Conservation (phyloP, 2,113 vertebrate genomes). For the Perccottus glenii region DNA sequence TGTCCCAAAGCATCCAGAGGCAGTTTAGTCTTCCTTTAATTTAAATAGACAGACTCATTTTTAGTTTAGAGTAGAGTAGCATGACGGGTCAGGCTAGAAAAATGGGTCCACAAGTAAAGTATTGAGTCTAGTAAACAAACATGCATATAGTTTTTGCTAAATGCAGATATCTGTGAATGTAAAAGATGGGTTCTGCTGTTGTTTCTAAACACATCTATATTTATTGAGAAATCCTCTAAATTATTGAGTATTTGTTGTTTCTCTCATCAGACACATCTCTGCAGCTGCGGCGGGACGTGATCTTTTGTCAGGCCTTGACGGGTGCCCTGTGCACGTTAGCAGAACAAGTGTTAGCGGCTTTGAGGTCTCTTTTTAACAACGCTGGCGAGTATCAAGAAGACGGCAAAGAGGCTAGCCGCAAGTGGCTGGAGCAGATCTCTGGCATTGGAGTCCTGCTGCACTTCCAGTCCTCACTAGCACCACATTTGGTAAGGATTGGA, state of each 20-base stretch:
- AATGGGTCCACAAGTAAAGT: no score
- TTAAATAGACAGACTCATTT: no score
- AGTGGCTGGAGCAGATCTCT: conserved; percentile 96
- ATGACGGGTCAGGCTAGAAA: no score
- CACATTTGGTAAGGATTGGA: conserved; percentile 81
- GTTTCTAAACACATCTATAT: no score
- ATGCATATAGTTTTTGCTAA: no score
- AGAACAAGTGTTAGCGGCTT: conserved; percentile 90
- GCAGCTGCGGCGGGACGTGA: conserved; percentile 90
- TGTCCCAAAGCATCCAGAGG: no score
- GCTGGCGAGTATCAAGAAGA: conserved; percentile 95
- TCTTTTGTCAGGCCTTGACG: conserved; percentile 94
- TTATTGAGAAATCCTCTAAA: no score
- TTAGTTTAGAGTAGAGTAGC: no score
- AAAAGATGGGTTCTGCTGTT: no score
- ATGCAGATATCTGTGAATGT: no score
- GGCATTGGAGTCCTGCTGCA: conserved; percentile 89
- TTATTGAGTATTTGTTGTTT: background rate
- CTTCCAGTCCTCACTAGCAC: conserved; percentile 91
- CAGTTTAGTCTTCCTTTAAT: no score
- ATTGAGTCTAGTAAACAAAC: no score
- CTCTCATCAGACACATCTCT: conserved; percentile 86
- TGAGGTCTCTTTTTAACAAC: conserved; percentile 92
- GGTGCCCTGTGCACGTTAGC: conserved; percentile 89
- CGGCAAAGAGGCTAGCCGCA: conserved; percentile 94